These are phyloP conservation scores for Saguinus midas DNA, from an alignment of 2,113 vertebrate species.

Conservation along the genomic window DNA sequence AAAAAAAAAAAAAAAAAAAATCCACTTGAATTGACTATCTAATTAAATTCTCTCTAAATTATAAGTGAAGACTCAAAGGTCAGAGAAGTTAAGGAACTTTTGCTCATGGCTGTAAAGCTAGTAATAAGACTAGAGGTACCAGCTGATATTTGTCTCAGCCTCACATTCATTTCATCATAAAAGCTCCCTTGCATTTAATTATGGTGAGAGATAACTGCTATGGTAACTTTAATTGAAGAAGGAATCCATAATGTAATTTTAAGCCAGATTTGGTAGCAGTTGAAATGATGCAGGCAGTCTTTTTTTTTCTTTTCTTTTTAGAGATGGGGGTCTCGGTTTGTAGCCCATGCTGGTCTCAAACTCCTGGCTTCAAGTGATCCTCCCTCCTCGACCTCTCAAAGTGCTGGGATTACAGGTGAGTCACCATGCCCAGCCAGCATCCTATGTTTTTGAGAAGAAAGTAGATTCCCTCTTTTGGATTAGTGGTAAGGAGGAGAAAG, in stretches of 20 bases:
- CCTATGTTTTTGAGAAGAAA: not conserved
- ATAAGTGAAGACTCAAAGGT: not conserved
- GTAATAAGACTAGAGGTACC: not conserved
- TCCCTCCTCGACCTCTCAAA: too few relatives aligned
- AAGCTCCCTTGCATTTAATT: slow-evolving; percentile 46
- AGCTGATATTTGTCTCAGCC: not conserved
- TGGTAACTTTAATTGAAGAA: slow-evolving; percentile 44
- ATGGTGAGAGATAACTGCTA: slow-evolving; percentile 37
- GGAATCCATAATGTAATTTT: slow-evolving; percentile 44
- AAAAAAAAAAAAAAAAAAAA: slow-evolving; percentile 31
- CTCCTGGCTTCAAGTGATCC: too few relatives aligned
- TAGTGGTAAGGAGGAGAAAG: slow-evolving; percentile 26
- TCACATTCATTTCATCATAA: slow-evolving; percentile 2
- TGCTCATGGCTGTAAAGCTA: not conserved
- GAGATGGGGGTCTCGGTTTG: too few relatives aligned
- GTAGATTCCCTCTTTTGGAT: slow-evolving; percentile 44
- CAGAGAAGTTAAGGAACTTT: slow-evolving; percentile 39
- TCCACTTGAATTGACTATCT: slow-evolving; percentile 42
- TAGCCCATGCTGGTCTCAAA: too few relatives aligned
- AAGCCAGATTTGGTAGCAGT: slow-evolving; percentile 38
- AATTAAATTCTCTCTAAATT: slow-evolving; percentile 24
- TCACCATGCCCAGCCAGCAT: too few relatives aligned
- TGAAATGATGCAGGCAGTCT: not conserved
- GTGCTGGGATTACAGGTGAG: too few relatives aligned
- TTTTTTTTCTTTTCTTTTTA: not conserved